Evolutionary conservation across 2,113 vertebrate genomes (phyloP).

Genomic region (Carassius auratus): DNA sequence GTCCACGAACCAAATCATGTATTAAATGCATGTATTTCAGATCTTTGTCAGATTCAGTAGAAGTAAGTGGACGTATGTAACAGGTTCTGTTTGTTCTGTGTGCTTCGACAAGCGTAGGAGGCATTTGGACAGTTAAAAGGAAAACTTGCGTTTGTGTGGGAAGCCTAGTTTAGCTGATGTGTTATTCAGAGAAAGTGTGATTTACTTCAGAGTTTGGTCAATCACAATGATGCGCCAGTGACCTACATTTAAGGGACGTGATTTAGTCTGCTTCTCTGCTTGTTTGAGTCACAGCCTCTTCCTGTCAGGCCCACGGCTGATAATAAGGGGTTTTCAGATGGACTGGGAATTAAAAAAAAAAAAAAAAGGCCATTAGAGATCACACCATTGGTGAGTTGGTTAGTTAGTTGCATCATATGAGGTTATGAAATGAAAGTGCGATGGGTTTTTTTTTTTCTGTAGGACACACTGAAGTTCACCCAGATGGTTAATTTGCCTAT

Average conservation of each 20-base stretch:
- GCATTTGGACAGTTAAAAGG: conserved; percentile 20
- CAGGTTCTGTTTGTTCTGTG: neutral
- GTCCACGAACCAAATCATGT: neutral
- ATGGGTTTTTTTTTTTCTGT: neutral
- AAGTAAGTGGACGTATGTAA: neutral
- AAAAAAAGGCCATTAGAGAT: neutral
- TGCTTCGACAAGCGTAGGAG: conserved; percentile 43
- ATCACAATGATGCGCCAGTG: conserved; percentile 38
- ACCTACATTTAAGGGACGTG: conserved; percentile 47
- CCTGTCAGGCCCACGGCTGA: conserved; percentile 26
- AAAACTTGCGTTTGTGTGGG: conserved; percentile 31
- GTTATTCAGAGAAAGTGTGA: conserved; percentile 40
- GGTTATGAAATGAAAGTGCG: neutral
- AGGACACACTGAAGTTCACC: neutral
- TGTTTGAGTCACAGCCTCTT: conserved; percentile 49
- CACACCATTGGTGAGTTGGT: neutral
- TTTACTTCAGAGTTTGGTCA: conserved; percentile 47
- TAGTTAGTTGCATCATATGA: neutral
- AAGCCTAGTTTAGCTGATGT: conserved; percentile 37
- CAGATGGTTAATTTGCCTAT: neutral
- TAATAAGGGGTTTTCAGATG: conserved; percentile 5
- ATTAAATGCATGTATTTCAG: neutral
- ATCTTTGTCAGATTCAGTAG: neutral
- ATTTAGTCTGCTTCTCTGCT: conserved; percentile 14
- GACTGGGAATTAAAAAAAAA: conserved; percentile 26